These are phyloP conservation scores for Amphiprion percula DNA, from an alignment of 2,113 vertebrate species.

Conservation along the genomic window DNA sequence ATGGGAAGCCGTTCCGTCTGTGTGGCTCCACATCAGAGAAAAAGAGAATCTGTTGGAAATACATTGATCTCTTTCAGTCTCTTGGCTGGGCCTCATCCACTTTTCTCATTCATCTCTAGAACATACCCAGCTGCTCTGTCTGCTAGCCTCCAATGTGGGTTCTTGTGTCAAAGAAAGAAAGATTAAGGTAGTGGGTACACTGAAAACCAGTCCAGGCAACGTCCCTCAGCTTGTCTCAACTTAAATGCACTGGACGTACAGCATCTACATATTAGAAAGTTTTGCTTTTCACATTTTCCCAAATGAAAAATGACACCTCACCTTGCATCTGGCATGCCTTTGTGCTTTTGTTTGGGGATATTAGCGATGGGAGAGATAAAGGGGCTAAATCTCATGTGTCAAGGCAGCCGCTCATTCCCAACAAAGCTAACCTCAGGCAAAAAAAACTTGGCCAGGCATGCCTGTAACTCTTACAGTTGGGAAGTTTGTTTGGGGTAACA, in stretches of 20 bases:
- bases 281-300: slow-evolving; percentile 13
- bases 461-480: slow-evolving; percentile 63
- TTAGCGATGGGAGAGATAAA: slow-evolving; percentile 68
- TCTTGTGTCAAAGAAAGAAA: slow-evolving; percentile 18
- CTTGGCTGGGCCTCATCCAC: slow-evolving; percentile 28
- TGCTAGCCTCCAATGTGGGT: slow-evolving; percentile 27
- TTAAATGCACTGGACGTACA: neutral
- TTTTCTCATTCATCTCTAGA: slow-evolving; percentile 53
- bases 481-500: slow-evolving; percentile 76
- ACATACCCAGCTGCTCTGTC: slow-evolving; percentile 55
- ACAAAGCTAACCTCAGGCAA: slow-evolving; percentile 62
- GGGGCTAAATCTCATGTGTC: slow-evolving; percentile 67
- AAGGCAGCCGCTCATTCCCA: slow-evolving; percentile 55
- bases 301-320: slow-evolving; percentile 66
- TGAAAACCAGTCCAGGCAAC: slow-evolving; percentile 24
- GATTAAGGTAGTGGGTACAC: neutral
- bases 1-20: slow-evolving; percentile 31
- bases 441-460: slow-evolving; percentile 73
- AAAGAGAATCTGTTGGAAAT: slow-evolving; percentile 28
- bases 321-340: slow-evolving; percentile 55
- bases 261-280: neutral
- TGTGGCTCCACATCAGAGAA: slow-evolving; percentile 42
- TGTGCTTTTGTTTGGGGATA: slow-evolving; percentile 76
- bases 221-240: slow-evolving; percentile 4
- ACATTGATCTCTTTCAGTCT: slow-evolving; percentile 50